A percentile compares a stretch with the other conserved stretches of the same genome.
Evolutionary conservation across 2,113 vertebrate species (phyloP).

Genomic region (Condylura cristata): DNA sequence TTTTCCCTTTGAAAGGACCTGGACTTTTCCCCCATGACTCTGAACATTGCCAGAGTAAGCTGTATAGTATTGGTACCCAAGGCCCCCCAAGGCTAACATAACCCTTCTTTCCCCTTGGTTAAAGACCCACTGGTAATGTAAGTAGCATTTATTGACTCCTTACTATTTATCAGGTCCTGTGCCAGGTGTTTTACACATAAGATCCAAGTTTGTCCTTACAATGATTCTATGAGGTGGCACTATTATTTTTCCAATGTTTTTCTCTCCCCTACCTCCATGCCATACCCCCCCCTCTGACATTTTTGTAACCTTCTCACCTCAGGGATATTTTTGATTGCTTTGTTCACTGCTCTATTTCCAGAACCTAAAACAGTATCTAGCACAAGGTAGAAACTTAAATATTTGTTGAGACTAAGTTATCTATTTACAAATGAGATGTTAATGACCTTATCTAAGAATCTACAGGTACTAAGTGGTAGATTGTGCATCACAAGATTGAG

Average conservation of each 20-base stretch:
- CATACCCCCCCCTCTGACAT: accelerated
- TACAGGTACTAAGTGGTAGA: too few species aligned
- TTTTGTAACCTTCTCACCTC: not conserved
- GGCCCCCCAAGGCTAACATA: not conserved
- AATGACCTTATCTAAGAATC: too few species aligned
- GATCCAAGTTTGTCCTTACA: not conserved
- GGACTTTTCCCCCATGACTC: not conserved
- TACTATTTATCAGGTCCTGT: not conserved
- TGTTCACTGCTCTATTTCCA: not conserved
- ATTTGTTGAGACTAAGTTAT: not conserved
- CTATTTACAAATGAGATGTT: not conserved
- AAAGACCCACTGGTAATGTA: not conserved
- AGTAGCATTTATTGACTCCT: not conserved
- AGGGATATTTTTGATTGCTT: not conserved
- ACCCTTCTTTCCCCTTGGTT: not conserved
- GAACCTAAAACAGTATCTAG: not conserved
- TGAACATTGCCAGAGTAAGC: not conserved
- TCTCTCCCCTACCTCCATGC: accelerated
- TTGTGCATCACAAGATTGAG: too few species aligned
- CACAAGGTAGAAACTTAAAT: not conserved
- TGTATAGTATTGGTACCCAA: accelerated
- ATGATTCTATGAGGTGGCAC: too few species aligned
- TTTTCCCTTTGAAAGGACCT: not conserved
- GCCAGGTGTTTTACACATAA: not conserved
- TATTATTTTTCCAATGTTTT: not conserved